Evolutionary conservation across 2,113 vertebrate species (phyloP).

Genomic region (Sceloporus undulatus): DNA sequence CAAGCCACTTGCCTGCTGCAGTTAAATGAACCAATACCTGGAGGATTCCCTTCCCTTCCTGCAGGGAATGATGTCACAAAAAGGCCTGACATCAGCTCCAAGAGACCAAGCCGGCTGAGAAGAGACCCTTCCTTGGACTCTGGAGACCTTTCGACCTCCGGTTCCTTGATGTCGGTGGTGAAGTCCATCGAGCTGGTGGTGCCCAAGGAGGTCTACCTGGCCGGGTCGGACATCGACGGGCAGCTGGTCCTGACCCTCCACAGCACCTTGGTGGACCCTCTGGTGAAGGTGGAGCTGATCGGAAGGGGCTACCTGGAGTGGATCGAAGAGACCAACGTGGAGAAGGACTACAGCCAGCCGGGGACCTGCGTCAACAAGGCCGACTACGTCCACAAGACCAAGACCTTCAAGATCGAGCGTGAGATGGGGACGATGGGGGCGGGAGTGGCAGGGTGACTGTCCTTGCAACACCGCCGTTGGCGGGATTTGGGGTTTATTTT

Average conservation of each 20-base stretch:
- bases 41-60: not conserved
- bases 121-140: not conserved
- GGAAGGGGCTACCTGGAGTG: constrained; percentile 72
- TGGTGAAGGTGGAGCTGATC: constrained; percentile 63
- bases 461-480: no score
- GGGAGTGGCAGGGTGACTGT: no score
- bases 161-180: constrained; percentile 59
- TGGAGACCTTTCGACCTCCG: not conserved
- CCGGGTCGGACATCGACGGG: constrained; percentile 59
- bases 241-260: constrained; percentile 61
- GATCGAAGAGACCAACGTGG: constrained; percentile 54
- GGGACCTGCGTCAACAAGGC: constrained; percentile 69
- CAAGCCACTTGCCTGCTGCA: not conserved
- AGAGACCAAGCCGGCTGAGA: not conserved
- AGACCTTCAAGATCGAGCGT: constrained; percentile 65
- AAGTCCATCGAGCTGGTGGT: constrained; percentile 63
- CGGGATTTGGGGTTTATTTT: no score
- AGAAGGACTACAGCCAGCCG: constrained; percentile 57
- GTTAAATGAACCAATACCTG: not conserved
- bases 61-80: constrained; percentile 62
- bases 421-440: constrained; percentile 28
- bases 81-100: constrained; percentile 30
- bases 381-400: constrained; percentile 66
- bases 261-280: constrained; percentile 64
- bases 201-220: constrained; percentile 65